Evolutionary conservation across 2,113 vertebrate genomes (phyloP).

Genomic region (Tylochromis polylepis): DNA sequence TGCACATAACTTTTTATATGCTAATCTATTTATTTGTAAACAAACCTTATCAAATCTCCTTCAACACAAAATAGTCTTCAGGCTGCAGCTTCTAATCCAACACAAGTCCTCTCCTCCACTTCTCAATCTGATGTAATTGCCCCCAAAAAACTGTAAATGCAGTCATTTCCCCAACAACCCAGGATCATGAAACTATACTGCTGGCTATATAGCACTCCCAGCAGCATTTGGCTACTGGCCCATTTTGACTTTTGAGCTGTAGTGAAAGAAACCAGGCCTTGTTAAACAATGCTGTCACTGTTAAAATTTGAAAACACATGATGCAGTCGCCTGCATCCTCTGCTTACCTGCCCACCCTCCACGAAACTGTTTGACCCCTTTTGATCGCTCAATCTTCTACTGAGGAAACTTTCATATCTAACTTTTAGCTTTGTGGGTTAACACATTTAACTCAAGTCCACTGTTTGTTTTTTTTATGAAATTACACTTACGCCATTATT

Average conservation of each 20-base stretch:
- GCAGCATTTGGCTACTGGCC: neutral
- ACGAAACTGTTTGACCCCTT: neutral
- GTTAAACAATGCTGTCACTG: neutral
- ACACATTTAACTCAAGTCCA: neutral
- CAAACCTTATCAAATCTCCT: neutral
- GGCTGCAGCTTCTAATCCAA: neutral
- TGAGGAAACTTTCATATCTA: neutral
- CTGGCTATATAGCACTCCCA: neutral
- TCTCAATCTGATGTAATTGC: neutral
- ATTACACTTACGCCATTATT: neutral
- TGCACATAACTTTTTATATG: neutral
- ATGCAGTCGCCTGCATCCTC: neutral
- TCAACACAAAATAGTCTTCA: neutral
- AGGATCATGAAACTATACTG: slow-evolving; percentile 35
- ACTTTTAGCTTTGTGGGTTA: neutral
- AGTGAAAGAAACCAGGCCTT: neutral
- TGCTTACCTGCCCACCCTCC: neutral
- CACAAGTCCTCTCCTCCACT: neutral
- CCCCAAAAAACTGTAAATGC: neutral
- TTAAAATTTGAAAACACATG: neutral
- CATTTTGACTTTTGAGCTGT: slow-evolving; percentile 2
- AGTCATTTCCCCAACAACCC: neutral
- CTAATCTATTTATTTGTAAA: neutral
- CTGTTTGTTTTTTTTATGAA: neutral
- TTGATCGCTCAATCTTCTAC: neutral